Conservation (phyloP, 1,140 invertebrate genomes). For the Galendromus occidentalis region DNA sequence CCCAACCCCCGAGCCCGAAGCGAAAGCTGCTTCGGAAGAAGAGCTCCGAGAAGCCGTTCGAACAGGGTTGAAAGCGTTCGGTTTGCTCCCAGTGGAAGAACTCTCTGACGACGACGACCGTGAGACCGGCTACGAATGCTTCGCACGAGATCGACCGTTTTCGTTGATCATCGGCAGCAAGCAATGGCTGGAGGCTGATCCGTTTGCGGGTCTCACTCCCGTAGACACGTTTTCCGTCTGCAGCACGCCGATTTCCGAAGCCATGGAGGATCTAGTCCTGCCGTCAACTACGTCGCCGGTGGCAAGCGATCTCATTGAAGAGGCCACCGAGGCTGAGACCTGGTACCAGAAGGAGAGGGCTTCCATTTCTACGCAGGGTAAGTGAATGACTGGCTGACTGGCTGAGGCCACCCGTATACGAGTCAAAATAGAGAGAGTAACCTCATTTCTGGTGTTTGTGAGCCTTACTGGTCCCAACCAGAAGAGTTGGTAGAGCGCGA, state of each 20-base stretch:
- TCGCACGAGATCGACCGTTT: neutral
- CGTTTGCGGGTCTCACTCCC: neutral
- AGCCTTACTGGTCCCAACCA: too few relatives aligned
- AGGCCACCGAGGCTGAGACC: neutral
- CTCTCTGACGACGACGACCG: neutral
- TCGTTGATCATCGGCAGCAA: neutral
- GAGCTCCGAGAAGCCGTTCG: neutral
- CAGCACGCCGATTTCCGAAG: neutral
- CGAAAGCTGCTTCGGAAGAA: neutral
- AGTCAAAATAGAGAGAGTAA: too few relatives aligned
- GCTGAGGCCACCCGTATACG: too few relatives aligned
- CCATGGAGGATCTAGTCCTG: neutral
- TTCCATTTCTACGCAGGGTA: neutral
- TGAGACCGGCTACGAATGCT: conserved; percentile 5
- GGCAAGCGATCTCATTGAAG: neutral
- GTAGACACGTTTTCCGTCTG: neutral
- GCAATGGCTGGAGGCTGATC: conserved; percentile 2
- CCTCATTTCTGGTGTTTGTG: too few relatives aligned
- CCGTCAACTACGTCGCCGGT: neutral
- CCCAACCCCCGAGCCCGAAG: neutral
- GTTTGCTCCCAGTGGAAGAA: neutral
- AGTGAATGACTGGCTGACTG: neutral
- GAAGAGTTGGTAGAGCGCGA: too few relatives aligned
- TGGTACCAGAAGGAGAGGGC: neutral
- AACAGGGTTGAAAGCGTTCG: neutral